A percentile compares a stretch with the other conserved stretches of the same genome.
Evolutionary conservation across 2,113 vertebrate species (phyloP).

Genomic region (Mormoops blainvillei): DNA sequence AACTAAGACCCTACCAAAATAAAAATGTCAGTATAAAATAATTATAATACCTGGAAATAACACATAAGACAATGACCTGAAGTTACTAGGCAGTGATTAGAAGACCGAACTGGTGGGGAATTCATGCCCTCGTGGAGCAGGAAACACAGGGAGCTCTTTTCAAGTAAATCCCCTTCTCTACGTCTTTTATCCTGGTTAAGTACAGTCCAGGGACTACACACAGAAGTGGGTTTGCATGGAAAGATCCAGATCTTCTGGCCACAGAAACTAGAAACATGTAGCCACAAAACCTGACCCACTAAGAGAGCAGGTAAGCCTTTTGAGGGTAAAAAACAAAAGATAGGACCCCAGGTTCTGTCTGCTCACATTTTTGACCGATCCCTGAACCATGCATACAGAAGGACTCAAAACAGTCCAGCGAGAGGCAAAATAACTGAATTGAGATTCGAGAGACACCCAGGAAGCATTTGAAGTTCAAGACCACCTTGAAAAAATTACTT

Average conservation of each 20-base stretch:
- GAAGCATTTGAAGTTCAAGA: neutral
- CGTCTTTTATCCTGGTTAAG: neutral
- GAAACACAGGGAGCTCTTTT: too few relatives aligned
- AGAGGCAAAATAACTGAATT: neutral
- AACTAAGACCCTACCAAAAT: neutral
- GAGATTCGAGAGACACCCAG: neutral
- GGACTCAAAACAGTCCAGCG: neutral
- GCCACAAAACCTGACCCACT: neutral
- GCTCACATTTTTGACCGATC: neutral
- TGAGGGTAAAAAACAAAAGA: neutral
- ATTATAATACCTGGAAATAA: neutral
- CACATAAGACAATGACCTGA: neutral
- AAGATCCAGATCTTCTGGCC: neutral
- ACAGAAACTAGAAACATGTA: neutral
- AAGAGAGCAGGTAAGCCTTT: neutral
- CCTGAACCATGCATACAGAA: neutral
- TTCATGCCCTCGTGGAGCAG: neutral
- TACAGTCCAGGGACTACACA: neutral
- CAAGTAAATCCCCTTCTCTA: neutral
- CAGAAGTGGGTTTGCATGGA: neutral
- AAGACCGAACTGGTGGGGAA: neutral
- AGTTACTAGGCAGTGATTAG: neutral
- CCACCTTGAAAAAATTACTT: neutral
- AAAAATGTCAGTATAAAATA: neutral
- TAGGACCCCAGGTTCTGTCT: neutral